A percentile compares a stretch with the other conserved stretches of the same genome.
phyloP scores from a whole-genome alignment of 2,888 invertebrate genomes.

The Hypomecis punctinalis region DNA sequence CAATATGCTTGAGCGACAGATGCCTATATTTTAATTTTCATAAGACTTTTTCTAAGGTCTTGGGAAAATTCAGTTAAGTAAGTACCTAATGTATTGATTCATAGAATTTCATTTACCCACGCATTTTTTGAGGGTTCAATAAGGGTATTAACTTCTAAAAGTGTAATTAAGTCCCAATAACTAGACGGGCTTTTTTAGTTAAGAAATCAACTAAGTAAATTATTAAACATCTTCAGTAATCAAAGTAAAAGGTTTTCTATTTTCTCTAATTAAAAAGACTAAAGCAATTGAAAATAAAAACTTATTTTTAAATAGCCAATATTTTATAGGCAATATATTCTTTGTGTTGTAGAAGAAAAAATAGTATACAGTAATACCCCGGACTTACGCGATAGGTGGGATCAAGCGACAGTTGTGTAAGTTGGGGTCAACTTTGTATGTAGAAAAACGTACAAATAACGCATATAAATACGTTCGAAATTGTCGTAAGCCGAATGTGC shows the following conservation, averaged over 20 bases:
- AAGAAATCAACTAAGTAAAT: slow-evolving; percentile 21
- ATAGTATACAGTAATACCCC: no score
- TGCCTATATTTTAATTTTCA: background rate
- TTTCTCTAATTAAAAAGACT: slow-evolving; percentile 4
- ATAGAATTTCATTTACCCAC: background rate
- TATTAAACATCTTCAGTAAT: slow-evolving; percentile 14
- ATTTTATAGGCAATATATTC: background rate
- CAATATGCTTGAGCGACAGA: background rate
- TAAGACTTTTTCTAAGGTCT: background rate
- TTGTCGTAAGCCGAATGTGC: no score
- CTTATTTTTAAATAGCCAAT: background rate
- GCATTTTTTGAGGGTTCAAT: slow-evolving; percentile 1
- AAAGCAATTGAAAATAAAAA: background rate
- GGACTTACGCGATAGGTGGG: no score
- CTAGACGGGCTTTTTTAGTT: slow-evolving; percentile 7
- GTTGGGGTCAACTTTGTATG: no score
- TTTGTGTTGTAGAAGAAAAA: no score
- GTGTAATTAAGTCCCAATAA: slow-evolving; percentile 9
- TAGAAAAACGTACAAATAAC: no score
- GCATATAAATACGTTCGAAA: no score
- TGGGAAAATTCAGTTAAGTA: no score
- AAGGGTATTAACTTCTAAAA: slow-evolving; percentile 3
- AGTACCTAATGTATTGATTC: background rate
- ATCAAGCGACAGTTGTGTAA: no score
- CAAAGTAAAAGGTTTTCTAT: slow-evolving; percentile 15